Conservation (phyloP, 2,797 vertebrate genomes). For the Cryptoprocta ferox region DNA sequence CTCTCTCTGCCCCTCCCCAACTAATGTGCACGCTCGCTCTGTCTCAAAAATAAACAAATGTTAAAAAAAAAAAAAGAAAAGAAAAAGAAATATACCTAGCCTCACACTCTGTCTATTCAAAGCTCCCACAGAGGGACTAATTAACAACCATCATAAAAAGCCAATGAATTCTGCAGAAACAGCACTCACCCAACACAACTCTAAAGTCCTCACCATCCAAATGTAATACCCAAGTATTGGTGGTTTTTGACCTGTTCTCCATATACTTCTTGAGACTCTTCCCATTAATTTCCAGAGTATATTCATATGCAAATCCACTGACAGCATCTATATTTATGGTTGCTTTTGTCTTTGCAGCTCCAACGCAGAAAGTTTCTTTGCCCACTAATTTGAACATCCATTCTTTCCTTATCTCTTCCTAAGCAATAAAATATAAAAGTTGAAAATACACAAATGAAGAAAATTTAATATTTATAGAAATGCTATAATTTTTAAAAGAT, state of each 20-base stretch:
- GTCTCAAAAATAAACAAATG: too few relatives aligned
- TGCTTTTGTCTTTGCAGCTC: conserved; percentile 93
- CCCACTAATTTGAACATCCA: conserved; percentile 99
- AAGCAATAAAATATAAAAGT: conserved; percentile 42
- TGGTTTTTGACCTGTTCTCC: conserved; percentile 97
- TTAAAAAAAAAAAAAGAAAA: too few relatives aligned
- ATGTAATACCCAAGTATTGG: conserved; percentile 96
- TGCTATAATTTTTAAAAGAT: not conserved
- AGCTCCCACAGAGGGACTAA: not conserved
- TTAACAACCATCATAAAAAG: conserved; percentile 29
- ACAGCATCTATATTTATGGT: conserved; percentile 97
- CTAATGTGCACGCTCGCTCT: too few relatives aligned
- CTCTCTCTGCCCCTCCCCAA: too few relatives aligned
- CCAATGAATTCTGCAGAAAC: not conserved
- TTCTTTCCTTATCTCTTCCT: conserved; percentile 95
- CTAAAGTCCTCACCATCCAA: conserved; percentile 93
- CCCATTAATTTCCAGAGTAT: conserved; percentile 97
- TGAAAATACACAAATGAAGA: conserved; percentile 9
- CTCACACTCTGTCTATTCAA: not conserved
- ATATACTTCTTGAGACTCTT: conserved; percentile 97
- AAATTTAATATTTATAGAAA: conserved; percentile 37
- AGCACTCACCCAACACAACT: conserved; percentile 91
- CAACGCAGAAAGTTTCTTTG: conserved; percentile 96
- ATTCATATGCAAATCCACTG: conserved; percentile 96
- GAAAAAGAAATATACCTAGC: not conserved